Conservation (phyloP, 2,888 invertebrate species). For the Eristalinus aeneus region DNA sequence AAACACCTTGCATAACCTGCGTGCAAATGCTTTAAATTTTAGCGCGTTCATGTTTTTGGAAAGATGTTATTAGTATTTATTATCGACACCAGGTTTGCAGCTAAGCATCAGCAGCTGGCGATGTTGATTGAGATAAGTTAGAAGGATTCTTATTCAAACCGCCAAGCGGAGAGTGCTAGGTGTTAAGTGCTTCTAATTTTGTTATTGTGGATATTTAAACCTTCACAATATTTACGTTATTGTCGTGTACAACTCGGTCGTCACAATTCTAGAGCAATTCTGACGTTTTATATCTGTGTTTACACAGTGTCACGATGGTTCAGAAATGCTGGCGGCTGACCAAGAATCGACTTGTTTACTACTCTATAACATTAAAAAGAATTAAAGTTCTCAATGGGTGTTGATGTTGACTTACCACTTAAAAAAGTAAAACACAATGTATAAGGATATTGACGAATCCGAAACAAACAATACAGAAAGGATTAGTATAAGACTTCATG, state of each 20-base stretch:
- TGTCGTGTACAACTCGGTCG: not conserved
- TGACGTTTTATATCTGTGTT: not conserved
- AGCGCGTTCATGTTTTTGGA: not conserved
- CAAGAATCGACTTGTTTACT: not conserved
- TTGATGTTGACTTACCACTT: too few relatives aligned
- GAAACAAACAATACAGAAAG: too few relatives aligned
- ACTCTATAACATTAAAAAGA: not conserved
- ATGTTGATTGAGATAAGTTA: not conserved
- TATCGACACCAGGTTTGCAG: not conserved
- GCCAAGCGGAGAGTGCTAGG: not conserved
- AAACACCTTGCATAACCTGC: not conserved
- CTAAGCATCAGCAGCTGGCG: not conserved
- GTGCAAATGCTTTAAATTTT: not conserved
- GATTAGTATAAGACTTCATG: too few relatives aligned
- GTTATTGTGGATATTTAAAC: not conserved
- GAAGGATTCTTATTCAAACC: not conserved
- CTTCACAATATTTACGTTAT: not conserved
- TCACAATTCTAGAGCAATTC: not conserved
- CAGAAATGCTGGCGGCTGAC: not conserved
- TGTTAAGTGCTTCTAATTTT: not conserved
- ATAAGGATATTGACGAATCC: too few relatives aligned
- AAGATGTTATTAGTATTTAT: not conserved
- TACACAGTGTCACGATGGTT: not conserved
- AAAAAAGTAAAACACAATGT: too few relatives aligned
- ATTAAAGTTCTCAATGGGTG: too few relatives aligned